Conservation (phyloP, 2,113 vertebrate species). For the Cyanoderma ruficeps region DNA sequence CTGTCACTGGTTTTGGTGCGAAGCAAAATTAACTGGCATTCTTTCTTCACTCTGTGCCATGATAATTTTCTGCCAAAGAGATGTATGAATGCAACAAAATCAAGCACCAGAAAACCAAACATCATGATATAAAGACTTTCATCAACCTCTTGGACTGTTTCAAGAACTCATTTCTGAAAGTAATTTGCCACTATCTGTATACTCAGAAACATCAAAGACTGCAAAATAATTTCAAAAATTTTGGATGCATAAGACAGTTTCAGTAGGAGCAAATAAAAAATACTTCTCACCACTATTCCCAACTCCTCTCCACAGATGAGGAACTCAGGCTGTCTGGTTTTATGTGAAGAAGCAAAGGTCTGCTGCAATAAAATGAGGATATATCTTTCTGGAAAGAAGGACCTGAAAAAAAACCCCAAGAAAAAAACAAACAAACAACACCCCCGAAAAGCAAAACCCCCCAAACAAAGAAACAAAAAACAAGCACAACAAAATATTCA, state of each 20-base stretch:
- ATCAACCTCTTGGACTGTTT: not conserved
- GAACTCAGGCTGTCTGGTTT: not conserved
- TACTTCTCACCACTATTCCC: not conserved
- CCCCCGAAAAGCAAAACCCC: not conserved
- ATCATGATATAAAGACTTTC: not conserved
- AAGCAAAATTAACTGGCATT: not conserved
- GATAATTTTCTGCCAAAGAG: not conserved
- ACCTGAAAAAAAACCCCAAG: fast-evolving
- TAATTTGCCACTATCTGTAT: not conserved
- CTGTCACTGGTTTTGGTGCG: not conserved
- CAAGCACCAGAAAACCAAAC: not conserved
- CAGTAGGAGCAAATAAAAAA: not conserved
- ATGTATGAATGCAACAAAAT: not conserved
- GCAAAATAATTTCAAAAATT: not conserved
- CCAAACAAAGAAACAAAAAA: not conserved
- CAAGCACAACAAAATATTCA: not conserved
- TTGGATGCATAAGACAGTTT: not conserved
- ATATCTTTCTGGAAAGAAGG: not conserved
- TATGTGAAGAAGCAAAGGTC: not conserved
- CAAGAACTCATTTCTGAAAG: not conserved
- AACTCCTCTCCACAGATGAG: not conserved
- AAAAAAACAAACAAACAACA: not conserved
- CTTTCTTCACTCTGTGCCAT: not conserved
- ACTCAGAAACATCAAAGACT: not conserved
- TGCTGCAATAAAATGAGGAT: not conserved